A percentile compares a stretch with the other conserved stretches of the same genome.
Evolutionary conservation across 2,113 vertebrate genomes (phyloP).

Genomic region (Sclerurus mexicanus): DNA sequence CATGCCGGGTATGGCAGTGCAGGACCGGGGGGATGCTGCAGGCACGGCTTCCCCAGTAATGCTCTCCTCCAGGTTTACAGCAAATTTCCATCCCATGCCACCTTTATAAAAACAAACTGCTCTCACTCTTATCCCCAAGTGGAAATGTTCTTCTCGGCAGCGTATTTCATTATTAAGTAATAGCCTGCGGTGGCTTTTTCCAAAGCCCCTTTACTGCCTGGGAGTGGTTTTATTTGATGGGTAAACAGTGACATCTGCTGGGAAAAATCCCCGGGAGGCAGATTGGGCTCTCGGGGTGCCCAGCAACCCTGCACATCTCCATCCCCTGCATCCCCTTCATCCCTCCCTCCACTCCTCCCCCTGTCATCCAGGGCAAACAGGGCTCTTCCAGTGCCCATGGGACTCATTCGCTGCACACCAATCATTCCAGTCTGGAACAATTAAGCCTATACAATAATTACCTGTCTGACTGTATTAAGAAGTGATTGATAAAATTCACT

Average conservation of each 20-base stretch:
- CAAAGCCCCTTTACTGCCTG: neutral
- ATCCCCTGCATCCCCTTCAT: too few species aligned
- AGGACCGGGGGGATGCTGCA: neutral
- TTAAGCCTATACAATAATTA: neutral
- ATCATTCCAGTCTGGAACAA: neutral
- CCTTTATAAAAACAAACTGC: neutral
- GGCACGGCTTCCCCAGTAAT: neutral
- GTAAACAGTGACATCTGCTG: slow-evolving; percentile 73
- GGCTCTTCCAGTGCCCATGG: neutral
- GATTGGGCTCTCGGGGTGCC: neutral
- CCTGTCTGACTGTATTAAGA: neutral
- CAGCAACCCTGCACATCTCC: neutral
- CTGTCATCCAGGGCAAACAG: neutral
- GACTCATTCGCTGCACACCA: neutral
- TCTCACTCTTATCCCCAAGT: neutral
- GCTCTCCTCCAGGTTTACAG: neutral
- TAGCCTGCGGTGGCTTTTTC: neutral
- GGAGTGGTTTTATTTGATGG: slow-evolving; percentile 1
- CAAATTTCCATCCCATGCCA: neutral
- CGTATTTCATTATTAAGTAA: neutral
- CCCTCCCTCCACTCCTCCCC: neutral
- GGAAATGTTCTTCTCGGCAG: neutral
- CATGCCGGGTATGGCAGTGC: fast-evolving
- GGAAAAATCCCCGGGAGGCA: neutral
- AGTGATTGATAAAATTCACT: neutral